Conservation (phyloP, 2,797 vertebrate genomes). For the Cyclura pinguis region DNA sequence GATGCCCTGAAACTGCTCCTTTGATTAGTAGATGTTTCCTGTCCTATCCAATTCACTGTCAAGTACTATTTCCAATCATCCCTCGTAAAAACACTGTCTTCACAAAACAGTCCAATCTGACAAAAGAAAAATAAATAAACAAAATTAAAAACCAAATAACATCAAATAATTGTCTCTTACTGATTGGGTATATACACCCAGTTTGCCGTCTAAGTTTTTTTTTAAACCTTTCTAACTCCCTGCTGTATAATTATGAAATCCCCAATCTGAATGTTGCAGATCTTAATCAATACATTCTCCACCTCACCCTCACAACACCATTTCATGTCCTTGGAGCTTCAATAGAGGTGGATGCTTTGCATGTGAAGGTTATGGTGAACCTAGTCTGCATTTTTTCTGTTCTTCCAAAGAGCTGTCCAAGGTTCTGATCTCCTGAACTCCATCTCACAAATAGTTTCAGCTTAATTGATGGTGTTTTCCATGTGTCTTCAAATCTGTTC, state of each 20-base stretch:
- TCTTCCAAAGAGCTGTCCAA: no score
- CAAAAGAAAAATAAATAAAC: neutral
- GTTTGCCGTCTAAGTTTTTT: neutral
- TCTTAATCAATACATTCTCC: neutral
- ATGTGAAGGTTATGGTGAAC: no score
- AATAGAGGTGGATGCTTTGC: no score
- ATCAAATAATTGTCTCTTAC: neutral
- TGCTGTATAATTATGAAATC: neutral
- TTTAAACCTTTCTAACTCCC: neutral
- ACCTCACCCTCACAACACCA: neutral
- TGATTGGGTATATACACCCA: neutral
- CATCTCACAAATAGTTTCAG: no score
- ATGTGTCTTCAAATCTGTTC: no score
- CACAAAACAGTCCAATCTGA: neutral
- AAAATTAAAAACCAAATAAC: neutral
- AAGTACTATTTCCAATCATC: slow-evolving; percentile 11
- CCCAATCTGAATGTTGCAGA: neutral
- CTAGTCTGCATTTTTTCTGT: no score
- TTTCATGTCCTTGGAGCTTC: neutral
- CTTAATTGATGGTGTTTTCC: no score
- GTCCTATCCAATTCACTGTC: neutral
- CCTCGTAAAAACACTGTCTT: neutral
- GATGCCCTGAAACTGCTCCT: neutral
- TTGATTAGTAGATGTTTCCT: neutral
- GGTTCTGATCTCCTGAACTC: no score